phyloP scores from a whole-genome alignment of 2,797 vertebrate genomes.

The Xiphorhynchus erythropygius region DNA sequence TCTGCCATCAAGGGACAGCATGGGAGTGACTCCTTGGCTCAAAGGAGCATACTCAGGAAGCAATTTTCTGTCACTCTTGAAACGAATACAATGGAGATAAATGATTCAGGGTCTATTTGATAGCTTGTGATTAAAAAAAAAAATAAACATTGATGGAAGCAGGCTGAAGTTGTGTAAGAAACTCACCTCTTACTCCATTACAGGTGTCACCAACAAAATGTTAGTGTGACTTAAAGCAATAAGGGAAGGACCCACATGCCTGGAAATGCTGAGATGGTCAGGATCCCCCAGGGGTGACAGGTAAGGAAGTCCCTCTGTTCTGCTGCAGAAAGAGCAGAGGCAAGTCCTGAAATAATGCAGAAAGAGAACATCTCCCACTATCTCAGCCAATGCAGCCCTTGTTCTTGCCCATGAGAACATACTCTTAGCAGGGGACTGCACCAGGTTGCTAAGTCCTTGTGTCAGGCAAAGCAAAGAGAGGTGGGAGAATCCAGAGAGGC shows the following conservation, averaged over 20 bases:
- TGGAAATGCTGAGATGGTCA: neutral
- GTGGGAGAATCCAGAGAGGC: neutral
- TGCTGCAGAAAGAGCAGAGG: neutral
- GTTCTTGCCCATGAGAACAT: accelerated
- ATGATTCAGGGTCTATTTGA: neutral
- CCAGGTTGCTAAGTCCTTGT: accelerated
- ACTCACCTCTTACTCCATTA: neutral
- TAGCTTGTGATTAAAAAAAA: neutral
- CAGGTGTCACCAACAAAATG: neutral
- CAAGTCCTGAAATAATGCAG: neutral
- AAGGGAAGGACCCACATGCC: neutral
- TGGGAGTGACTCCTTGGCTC: neutral
- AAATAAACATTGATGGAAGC: neutral
- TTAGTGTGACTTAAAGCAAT: neutral
- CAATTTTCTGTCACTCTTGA: neutral
- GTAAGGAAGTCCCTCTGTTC: neutral
- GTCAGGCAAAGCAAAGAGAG: neutral
- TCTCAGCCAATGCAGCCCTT: neutral
- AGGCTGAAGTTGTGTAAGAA: neutral
- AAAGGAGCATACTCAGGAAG: neutral
- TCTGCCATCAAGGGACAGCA: neutral
- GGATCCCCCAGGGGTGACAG: neutral
- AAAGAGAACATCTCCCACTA: neutral
- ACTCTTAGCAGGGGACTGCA: neutral
- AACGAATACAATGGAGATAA: neutral